Conservation (phyloP, 1,140 invertebrate species). For the Panulirus ornatus region DNA sequence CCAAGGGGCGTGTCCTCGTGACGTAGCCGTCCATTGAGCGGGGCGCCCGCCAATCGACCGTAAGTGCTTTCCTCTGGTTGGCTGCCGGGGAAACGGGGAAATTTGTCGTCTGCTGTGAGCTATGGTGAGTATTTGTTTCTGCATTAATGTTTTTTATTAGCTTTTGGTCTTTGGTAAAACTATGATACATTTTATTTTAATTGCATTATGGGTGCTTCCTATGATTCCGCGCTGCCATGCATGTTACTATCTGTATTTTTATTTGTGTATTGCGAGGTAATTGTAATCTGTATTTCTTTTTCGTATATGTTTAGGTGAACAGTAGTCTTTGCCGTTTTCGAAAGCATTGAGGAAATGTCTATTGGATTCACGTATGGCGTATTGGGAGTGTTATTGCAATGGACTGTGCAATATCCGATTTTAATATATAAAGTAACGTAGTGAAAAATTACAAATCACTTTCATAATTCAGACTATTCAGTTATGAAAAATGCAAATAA, state of each 20-base stretch:
- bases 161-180: slow-evolving; percentile 48
- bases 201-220: slow-evolving; percentile 39
- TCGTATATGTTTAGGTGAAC: not conserved
- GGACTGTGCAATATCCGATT: not conserved
- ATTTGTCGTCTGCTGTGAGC: slow-evolving; percentile 62
- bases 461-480: not conserved
- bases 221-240: not conserved
- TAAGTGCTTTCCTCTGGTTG: slow-evolving; percentile 28
- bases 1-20: slow-evolving; percentile 35
- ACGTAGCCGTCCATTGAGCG: slow-evolving; percentile 5
- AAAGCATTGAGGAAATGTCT: slow-evolving; percentile 21
- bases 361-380: slow-evolving; percentile 5
- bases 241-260: not conserved
- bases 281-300: not conserved
- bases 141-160: slow-evolving; percentile 62
- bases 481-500: slow-evolving; percentile 19
- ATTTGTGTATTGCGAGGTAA: not conserved
- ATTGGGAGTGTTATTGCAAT: not conserved
- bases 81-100: slow-evolving; percentile 32
- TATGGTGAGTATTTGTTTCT: slow-evolving; percentile 60
- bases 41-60: slow-evolving; percentile 40
- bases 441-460: not conserved
- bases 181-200: slow-evolving; percentile 61
- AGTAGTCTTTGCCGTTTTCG: slow-evolving; percentile 22
- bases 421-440: not conserved